Conservation (phyloP, 2,888 invertebrate genomes). For the Acronicta alni region DNA sequence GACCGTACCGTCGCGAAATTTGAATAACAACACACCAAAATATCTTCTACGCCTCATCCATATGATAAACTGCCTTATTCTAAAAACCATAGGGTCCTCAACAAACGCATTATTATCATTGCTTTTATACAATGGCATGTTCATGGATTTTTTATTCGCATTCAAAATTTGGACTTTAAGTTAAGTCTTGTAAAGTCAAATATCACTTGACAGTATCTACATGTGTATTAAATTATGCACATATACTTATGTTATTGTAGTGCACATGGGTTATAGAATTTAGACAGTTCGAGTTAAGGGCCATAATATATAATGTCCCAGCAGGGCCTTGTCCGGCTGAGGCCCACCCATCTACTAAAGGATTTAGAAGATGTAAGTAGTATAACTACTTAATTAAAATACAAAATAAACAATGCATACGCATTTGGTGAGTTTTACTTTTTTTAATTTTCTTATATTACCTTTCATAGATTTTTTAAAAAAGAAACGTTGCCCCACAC, state of each 20-base stretch:
- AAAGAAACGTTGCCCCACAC: too few relatives aligned
- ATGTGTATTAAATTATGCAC: conserved; percentile 21
- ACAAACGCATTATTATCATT: conserved; percentile 16
- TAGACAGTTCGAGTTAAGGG: conserved; percentile 17
- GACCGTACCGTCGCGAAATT: conserved; percentile 47
- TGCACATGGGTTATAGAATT: conserved; percentile 20
- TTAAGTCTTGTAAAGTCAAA: not conserved
- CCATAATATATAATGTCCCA: conserved; percentile 38
- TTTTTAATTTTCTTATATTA: too few relatives aligned
- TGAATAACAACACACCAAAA: conserved; percentile 46
- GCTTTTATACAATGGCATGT: conserved; percentile 36
- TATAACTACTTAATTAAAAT: too few relatives aligned
- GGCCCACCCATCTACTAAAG: conserved; percentile 33
- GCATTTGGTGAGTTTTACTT: too few relatives aligned
- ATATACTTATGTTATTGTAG: conserved; percentile 9
- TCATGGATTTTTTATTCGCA: conserved; percentile 23
- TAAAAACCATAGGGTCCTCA: conserved; percentile 12
- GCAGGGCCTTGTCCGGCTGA: not conserved
- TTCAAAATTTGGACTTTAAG: conserved; percentile 24
- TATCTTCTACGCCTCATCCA: conserved; percentile 1
- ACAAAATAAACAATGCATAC: too few relatives aligned
- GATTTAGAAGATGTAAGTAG: too few relatives aligned
- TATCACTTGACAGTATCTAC: not conserved
- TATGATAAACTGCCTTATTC: conserved; percentile 40
- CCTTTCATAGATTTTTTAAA: too few relatives aligned